A percentile compares a stretch with the other conserved stretches of the same genome.
Evolutionary conservation across 2,888 invertebrate species (phyloP).

Genomic region (Diploptera punctata): DNA sequence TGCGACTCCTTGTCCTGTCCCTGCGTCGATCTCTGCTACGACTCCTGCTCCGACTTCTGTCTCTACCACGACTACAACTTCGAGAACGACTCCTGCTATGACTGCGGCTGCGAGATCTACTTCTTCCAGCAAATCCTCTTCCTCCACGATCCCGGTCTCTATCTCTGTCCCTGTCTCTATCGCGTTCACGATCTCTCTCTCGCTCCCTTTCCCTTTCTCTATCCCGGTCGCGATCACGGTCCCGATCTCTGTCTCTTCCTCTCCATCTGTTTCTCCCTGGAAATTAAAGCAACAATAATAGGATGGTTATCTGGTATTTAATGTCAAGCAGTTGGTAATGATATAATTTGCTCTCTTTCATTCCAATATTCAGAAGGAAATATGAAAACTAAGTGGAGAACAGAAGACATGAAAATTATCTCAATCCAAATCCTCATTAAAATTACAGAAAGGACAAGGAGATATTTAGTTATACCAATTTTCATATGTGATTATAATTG

Average conservation of each 20-base stretch:
- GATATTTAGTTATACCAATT: no score
- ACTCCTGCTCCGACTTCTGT: slow-evolving; percentile 33
- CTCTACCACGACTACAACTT: slow-evolving; percentile 18
- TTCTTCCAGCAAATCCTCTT: slow-evolving; percentile 19
- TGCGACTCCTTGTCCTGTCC: slow-evolving; percentile 32
- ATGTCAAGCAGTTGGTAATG: no score
- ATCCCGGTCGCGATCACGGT: neutral
- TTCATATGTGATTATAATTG: no score
- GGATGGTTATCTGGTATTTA: no score
- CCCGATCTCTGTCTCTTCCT: slow-evolving; percentile 24
- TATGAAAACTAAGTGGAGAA: no score
- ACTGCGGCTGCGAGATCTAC: neutral
- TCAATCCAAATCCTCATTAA: no score
- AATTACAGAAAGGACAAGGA: no score
- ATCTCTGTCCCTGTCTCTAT: slow-evolving; percentile 13
- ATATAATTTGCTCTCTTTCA: no score
- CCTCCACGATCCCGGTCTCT: slow-evolving; percentile 28
- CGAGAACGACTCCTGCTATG: slow-evolving; percentile 8
- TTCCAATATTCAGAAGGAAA: no score
- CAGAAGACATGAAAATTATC: no score
- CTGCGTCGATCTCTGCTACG: slow-evolving; percentile 27
- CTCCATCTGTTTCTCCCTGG: slow-evolving; percentile 38
- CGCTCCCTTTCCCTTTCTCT: neutral
- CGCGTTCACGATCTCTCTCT: neutral
- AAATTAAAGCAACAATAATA: neutral